phyloP scores from a whole-genome alignment of 2,888 invertebrate genomes.

The Protonemura montana region DNA sequence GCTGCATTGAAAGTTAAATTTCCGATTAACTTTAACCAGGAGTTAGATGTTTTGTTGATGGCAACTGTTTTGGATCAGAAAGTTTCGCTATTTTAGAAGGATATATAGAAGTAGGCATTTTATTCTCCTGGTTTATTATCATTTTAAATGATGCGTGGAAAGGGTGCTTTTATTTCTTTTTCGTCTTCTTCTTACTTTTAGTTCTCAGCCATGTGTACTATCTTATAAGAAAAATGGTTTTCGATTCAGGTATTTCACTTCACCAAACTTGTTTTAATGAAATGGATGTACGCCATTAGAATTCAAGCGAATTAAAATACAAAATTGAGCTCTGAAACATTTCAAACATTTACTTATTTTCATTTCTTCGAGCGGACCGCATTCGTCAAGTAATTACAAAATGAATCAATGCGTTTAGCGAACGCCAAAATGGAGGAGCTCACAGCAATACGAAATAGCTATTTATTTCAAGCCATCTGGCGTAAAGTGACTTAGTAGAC shows the following conservation, averaged over 20 bases:
- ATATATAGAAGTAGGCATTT: background rate
- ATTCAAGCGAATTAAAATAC: background rate
- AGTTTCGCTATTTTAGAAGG: background rate
- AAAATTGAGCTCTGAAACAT: background rate
- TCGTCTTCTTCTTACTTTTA: background rate
- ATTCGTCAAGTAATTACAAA: background rate
- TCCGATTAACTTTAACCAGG: conserved; percentile 4
- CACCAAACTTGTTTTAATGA: background rate
- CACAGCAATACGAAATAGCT: background rate
- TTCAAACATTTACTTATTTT: background rate
- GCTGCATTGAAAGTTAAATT: background rate
- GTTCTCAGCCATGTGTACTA: background rate
- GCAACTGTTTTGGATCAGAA: background rate
- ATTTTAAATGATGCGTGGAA: background rate
- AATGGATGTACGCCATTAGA: background rate
- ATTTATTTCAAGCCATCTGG: background rate
- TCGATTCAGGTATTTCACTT: no score
- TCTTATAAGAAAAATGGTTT: background rate
- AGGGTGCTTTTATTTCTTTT: background rate
- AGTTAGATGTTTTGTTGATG: background rate
- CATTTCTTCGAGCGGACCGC: background rate
- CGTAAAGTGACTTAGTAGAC: background rate
- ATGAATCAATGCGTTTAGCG: background rate
- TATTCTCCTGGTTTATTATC: background rate
- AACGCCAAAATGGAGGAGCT: background rate